Evolutionary conservation across 2,888 invertebrate species (phyloP), one percentile per base, ranked within the genome.

Genomic region (Lottia scabra): DNA sequence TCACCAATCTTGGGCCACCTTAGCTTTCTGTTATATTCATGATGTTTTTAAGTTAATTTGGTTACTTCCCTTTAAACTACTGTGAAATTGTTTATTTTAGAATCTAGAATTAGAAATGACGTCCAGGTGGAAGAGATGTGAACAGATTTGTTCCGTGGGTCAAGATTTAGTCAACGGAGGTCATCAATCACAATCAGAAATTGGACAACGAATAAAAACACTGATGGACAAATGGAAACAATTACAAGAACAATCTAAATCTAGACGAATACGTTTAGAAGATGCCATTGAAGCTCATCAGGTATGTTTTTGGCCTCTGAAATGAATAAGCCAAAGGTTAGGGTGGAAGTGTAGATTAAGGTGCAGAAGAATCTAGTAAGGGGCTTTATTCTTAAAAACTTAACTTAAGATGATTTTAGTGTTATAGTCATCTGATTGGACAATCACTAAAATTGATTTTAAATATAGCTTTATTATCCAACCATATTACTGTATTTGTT

Each of bases 201-300:
- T 98, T 65, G 93, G 94, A 84, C 93, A 94, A 44, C 93, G 98
- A 71, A 93, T 99, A 74, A 94, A 94, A 26, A 94, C 94, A 12
- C 91, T 97, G 67, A 93, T 93, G 87, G 93, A 94, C 78, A 95
- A 96, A 86, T 98, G 98, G 98, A 93, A 94, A 75, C 92, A 93
- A n/a, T 91, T 99, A n/a, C 93, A 95, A 44, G 94, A 95, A 76
- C 90, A 97, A 23, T 94, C 95, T 0, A 94, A 93, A 0, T 71
- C 77, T 45, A 76, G 88, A 65, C 81, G 85, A 48, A 85, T 84
- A 0, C 94, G 95, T 84, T 90, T 97, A 27, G 94, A 95, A 84
- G 96, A 96, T 87, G 96, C 96, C 0, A 94, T 94, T 4, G 97
- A 98, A 87, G 97, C 98, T 0, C 97, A 96, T 84, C 97, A 97